These are phyloP conservation scores for Brachionus rubens DNA, from an alignment of 1,140 invertebrate species.

Conservation along the genomic window DNA sequence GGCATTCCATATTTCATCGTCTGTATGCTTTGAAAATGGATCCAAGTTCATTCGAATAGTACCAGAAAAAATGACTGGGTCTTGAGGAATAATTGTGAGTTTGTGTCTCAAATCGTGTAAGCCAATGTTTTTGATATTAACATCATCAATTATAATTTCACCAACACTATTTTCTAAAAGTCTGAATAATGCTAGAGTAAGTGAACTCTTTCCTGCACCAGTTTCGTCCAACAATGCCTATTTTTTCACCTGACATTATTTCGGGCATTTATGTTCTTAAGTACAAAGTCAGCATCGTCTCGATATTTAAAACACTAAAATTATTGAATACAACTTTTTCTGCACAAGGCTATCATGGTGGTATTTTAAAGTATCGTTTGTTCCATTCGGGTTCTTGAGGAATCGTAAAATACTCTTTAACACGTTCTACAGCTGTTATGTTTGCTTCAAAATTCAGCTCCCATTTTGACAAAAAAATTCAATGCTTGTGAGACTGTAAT, in stretches of 20 bases:
- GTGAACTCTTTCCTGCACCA: slow-evolving; percentile 64
- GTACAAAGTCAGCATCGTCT: neutral
- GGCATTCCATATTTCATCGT: slow-evolving; percentile 67
- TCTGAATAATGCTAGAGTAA: slow-evolving; percentile 64
- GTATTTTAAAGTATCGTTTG: slow-evolving; percentile 52
- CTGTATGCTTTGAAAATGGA: slow-evolving; percentile 72
- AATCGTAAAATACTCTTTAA: slow-evolving; percentile 89
- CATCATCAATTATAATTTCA: slow-evolving; percentile 81
- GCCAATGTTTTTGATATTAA: slow-evolving; percentile 79
- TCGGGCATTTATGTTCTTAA: slow-evolving; percentile 34
- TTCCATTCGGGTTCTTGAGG: slow-evolving; percentile 59
- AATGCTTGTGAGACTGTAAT: slow-evolving; percentile 79
- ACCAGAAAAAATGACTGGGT: slow-evolving; percentile 83
- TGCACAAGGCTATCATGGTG: slow-evolving; percentile 46
- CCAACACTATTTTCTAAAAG: slow-evolving; percentile 69
- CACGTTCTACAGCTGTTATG: slow-evolving; percentile 95
- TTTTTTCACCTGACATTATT: slow-evolving; percentile 51
- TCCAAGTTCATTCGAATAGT: slow-evolving; percentile 76
- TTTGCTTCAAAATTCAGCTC: slow-evolving; percentile 93
- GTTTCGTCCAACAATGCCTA: slow-evolving; percentile 66
- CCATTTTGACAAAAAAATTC: slow-evolving; percentile 94
- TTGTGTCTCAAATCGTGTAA: slow-evolving; percentile 79
- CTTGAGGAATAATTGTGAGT: slow-evolving; percentile 86
- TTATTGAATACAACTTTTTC: slow-evolving; percentile 12
- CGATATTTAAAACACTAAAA: slow-evolving; percentile 21